phyloP scores from a whole-genome alignment of 2,113 vertebrate genomes.

The Colinus virginianus region DNA sequence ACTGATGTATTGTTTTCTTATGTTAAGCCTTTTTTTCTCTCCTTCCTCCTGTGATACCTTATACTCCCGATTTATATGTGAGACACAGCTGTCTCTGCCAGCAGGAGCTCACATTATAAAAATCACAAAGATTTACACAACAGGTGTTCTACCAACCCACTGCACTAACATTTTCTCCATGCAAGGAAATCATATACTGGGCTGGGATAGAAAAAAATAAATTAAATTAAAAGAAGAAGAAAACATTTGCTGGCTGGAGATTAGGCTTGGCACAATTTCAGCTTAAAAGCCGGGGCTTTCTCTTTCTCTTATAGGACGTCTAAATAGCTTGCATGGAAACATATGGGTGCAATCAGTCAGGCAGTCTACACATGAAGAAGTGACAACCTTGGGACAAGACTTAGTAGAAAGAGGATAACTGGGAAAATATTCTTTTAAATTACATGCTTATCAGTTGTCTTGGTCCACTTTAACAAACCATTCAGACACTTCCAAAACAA shows the following conservation, averaged over 20 bases:
- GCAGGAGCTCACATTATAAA: constrained; percentile 59
- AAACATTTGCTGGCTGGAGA: not conserved
- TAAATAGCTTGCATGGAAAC: not conserved
- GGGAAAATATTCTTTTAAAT: not conserved
- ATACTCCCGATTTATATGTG: constrained; percentile 50
- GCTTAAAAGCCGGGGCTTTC: not conserved
- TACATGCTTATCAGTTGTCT: not conserved
- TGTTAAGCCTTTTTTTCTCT: not conserved
- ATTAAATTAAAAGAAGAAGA: constrained; percentile 20
- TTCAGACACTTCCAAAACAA: not conserved
- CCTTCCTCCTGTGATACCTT: constrained; percentile 50
- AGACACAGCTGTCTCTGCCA: constrained; percentile 64
- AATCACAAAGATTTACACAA: constrained; percentile 55
- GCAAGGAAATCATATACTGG: constrained; percentile 28
- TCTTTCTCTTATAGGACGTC: not conserved
- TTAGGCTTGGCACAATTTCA: not conserved
- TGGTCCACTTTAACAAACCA: not conserved
- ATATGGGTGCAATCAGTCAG: not conserved
- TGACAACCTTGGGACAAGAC: not conserved
- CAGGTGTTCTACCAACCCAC: constrained; percentile 57
- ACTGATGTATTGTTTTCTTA: constrained; percentile 41
- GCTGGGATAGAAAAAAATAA: not conserved
- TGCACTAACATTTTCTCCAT: constrained; percentile 24
- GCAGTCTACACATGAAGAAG: not conserved
- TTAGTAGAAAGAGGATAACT: not conserved